A percentile compares a stretch with the other conserved stretches of the same genome.
These are phyloP conservation scores for Gobiocypris rarus DNA, from an alignment of 2,113 vertebrate species.

Conservation along the genomic window DNA sequence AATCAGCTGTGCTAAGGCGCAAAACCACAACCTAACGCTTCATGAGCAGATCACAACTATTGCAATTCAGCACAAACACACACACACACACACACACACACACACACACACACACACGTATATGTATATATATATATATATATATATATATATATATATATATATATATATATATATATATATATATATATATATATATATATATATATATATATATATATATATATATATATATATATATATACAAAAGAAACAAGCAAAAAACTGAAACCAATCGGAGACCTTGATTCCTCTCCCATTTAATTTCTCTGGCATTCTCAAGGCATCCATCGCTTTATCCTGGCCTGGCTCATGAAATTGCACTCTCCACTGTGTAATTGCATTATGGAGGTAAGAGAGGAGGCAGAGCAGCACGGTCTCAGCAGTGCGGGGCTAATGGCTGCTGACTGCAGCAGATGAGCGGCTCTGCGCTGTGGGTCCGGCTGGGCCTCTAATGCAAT, in stretches of 20 bases:
- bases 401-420: constrained; percentile 60
- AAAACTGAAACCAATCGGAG: constrained; percentile 64
- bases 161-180: too few relatives aligned
- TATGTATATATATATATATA: too few relatives aligned
- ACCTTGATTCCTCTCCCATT: constrained; percentile 6
- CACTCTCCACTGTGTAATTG: constrained; percentile 69
- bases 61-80: constrained; percentile 27
- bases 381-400: constrained; percentile 69
- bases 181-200: too few relatives aligned
- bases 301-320: constrained; percentile 31
- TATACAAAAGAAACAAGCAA: too few relatives aligned
- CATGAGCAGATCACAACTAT: constrained; percentile 31
- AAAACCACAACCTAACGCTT: constrained; percentile 48
- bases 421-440: constrained; percentile 61
- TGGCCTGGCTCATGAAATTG: constrained; percentile 50
- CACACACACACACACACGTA: too few relatives aligned
- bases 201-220: too few relatives aligned
- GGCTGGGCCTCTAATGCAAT: constrained; percentile 67
- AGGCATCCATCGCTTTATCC: constrained; percentile 23
- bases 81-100: neutral
- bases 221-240: too few relatives aligned
- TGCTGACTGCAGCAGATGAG: constrained; percentile 46
- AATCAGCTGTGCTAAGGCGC: constrained; percentile 48
- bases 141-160: too few relatives aligned
- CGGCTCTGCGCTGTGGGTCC: constrained; percentile 20